Base-by-base conservation (phyloP, 2,888 invertebrate genomes). In the Tinea semifulvella region DNA sequence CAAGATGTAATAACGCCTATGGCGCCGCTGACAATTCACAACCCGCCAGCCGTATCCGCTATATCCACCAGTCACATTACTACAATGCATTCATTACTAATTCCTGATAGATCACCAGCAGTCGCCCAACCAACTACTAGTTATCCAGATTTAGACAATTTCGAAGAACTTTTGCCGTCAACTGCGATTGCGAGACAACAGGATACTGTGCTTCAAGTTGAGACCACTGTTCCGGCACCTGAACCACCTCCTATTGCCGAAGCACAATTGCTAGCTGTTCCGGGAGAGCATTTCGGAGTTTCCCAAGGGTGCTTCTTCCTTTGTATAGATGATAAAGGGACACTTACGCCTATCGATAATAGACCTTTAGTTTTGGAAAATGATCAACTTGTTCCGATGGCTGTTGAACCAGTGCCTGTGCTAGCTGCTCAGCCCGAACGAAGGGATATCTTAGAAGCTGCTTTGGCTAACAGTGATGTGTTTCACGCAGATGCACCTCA, bases 391-490 rank as follows among this genome's bases (percentile, higher is more conserved):
- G 77, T 82, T 16, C 82, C 82, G 6, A 75, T 80, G 79, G 57
- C 65, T 1, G 52, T 57, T 8, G 72, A 66, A 50, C 61, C 75
- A 2, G 47, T 68, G 47, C 65, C 65, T 7, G 55, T 58, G 19
- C 53, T 62, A 26, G 54, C 61, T 3, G 50, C 63, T 14, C 69
- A 65, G 49, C 75, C 72, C 2, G 75, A 75, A 52, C 87, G 86
- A 53, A 85, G 88, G 52, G 91, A 91, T 60, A 88, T 91, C 52
- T 68, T 91, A 36, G 89, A 91, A 11, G 90, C 88, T 8, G 90
- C 91, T 11, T 69, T 91, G 36, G 90, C 90, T 1, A 88, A 88
- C 55, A 88, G 89, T 14, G 90, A 90, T 60, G 86, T 87, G 36
- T 89, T 90, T 57, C 88, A 87, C 47, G 71, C 82, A 43, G 77